Base-by-base conservation (phyloP, 2,113 vertebrate species). In the Cololabis saira region DNA sequence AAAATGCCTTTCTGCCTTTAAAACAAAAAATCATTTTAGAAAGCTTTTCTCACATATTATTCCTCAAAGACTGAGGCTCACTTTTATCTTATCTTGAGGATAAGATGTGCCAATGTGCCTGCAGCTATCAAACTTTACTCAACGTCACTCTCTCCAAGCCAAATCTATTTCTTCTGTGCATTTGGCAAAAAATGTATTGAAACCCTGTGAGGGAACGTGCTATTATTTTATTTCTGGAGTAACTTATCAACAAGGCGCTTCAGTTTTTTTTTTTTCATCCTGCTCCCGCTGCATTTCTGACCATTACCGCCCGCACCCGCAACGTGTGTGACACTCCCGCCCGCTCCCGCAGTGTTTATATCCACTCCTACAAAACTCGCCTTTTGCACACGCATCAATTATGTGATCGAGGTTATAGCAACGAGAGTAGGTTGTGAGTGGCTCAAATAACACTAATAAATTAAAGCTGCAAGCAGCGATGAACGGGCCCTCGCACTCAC, bases 131-230 rank as follows among this genome's bases (percentile, higher is more conserved):
- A 50, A 52, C 55, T 42, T 40, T 37, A 62, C 49, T 76, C 24
- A 27, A 5, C 24, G 24, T 71, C 70, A 45, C 81, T 71, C 74
- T 67, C 33, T 62, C 17, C 41, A 47, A 60, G 45, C 61, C 60
- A 73, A 67, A 76, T 81, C 42, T 61, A 62, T 66, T 82, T 41
- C 50, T 74, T 63, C 10, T 30, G 16, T 43, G 22, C 50, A 4
- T 76, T 66, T 56, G 58, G 61, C 62, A 18, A 77, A 66, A 72
- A 67, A 55, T 65, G 73, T n/a, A 78, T 82, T 78, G 48, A 77
- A 83, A 71, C 4, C 57, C 22, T 44, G 74, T 58, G 30, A 52
- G 50, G 62, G 68, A 81, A 74, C 27, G 62, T 67, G 61, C 5
- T 17, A 21, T 57, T 64, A 3, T n/a, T 44, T 69, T 64, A 30